Evolutionary conservation across 2,888 invertebrate genomes (phyloP), one percentile per base, ranked within the genome.

Genomic region (Melanchra persicariae): DNA sequence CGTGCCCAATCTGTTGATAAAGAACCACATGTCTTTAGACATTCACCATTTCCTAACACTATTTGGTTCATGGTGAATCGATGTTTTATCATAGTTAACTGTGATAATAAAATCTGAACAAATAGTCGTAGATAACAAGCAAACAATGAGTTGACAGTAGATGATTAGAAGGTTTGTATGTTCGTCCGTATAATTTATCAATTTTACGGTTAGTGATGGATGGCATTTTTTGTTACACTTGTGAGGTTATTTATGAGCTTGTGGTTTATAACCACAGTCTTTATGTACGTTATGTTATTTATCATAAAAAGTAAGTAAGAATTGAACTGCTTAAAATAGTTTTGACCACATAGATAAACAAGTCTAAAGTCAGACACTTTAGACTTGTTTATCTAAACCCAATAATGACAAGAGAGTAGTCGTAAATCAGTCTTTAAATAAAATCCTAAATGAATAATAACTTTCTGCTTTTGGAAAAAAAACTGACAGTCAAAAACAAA

Each of bases 1-100:
- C 97, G 89, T 97, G 97, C 5, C 97, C 97, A 77, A 97, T 94
- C 95, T 97, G 95, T 91, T 65, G 92, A 76, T 19, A 86, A 70
- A 57, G 34, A 63, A 47, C 63, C 9, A 70, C 3, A 52, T 55
- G 47, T 64, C 24, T 54, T 43, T 57, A 19, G 1, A 30, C 10
- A 49, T 1, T 22, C 17, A 34, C 4, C 30, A 34, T 74, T 69
- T 63, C 49, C 9, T 19, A 61, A 59, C 43, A 24, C 1, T n/a
- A 58, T 80, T 54, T 65, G n/a, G 69, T 61, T 80, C 64, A 69
- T 62, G 70, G 49, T 24, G 19, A 74, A 45, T 62, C 17, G 10
- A 67, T n/a, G 43, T 74, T 59, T 54, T 60, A 51, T 55, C 7
- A 1, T n/a, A 4, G 19, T 51, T n/a, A 26, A 17, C 19, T 22